Evolutionary conservation across 2,797 vertebrate species (phyloP).

Genomic region (Harpagifer antarcticus): DNA sequence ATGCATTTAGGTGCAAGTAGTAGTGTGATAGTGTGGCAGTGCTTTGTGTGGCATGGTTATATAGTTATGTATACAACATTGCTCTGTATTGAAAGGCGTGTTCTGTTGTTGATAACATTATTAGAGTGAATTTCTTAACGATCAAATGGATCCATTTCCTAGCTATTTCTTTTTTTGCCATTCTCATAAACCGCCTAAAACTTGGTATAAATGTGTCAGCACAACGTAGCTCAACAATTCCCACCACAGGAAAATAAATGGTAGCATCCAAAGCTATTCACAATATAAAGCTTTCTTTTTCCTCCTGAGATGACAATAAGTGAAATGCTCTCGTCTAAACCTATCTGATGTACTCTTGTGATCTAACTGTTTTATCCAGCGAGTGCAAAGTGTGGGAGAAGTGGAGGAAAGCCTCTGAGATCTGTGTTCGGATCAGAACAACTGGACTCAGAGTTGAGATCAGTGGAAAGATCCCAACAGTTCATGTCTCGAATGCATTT

Average conservation of each 20-base stretch:
- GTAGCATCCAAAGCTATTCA: conserved; percentile 2
- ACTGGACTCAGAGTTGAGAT: background rate
- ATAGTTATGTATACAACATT: background rate
- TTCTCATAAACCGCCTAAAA: conserved; percentile 12
- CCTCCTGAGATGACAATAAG: conserved; percentile 46
- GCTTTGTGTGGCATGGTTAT: conserved; percentile 7
- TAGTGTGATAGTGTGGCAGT: conserved; percentile 51
- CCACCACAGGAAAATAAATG: background rate
- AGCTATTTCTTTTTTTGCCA: background rate
- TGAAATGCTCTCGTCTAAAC: conserved; percentile 10
- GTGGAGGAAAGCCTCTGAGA: conserved; percentile 15
- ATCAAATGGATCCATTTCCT: background rate
- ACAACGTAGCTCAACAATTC: background rate
- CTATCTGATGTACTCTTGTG: conserved; percentile 8
- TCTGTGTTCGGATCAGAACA: conserved; percentile 30
- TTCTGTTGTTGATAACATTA: conserved; percentile 6
- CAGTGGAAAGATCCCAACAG: no score
- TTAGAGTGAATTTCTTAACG: background rate
- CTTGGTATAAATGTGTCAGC: background rate
- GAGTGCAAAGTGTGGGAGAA: conserved; percentile 45
- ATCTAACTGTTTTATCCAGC: conserved; percentile 1
- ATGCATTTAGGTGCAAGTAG: conserved; percentile 34
- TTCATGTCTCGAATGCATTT: no score
- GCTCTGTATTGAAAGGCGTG: conserved; percentile 5
- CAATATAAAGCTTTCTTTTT: conserved; percentile 23